These are phyloP conservation scores for Dichetophora obliterata DNA, from an alignment of 2,888 invertebrate genomes.

Conservation along the genomic window DNA sequence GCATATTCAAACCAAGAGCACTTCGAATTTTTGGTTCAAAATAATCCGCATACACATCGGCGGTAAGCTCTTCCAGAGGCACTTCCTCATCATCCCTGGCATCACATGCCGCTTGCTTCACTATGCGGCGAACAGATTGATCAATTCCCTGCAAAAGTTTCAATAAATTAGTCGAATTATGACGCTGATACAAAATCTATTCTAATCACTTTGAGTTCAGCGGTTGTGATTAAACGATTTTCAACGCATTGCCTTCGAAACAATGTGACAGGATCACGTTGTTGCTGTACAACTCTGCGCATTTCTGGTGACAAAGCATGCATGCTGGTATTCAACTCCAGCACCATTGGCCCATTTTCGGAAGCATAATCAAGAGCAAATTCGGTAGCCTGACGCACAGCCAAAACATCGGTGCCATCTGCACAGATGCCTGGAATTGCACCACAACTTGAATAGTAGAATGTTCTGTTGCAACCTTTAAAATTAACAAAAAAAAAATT, in stretches of 20 bases:
- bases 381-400: slow-evolving; percentile 84
- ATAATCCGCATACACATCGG: slow-evolving; percentile 80
- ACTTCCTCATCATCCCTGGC: slow-evolving; percentile 83
- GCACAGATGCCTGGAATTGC: slow-evolving; percentile 87
- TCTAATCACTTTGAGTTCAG: slow-evolving; percentile 85
- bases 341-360: slow-evolving; percentile 80
- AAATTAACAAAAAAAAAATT: background rate
- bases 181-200: background rate
- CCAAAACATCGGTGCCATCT: slow-evolving; percentile 85
- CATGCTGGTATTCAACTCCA: slow-evolving; percentile 95
- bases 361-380: slow-evolving; percentile 78
- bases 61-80: slow-evolving; percentile 79
- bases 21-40: slow-evolving; percentile 77
- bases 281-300: slow-evolving; percentile 93
- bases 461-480: background rate
- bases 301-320: slow-evolving; percentile 98
- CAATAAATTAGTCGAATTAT: background rate
- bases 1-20: slow-evolving; percentile 41
- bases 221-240: slow-evolving; percentile 78
- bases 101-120: slow-evolving; percentile 82
- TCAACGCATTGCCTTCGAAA: slow-evolving; percentile 79
- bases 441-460: slow-evolving; percentile 73
- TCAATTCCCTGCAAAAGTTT: slow-evolving; percentile 78
- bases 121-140: slow-evolving; percentile 79
- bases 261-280: slow-evolving; percentile 93